Evolutionary conservation across 2,113 vertebrate species (phyloP).

Genomic region (Microtus pennsylvanicus): DNA sequence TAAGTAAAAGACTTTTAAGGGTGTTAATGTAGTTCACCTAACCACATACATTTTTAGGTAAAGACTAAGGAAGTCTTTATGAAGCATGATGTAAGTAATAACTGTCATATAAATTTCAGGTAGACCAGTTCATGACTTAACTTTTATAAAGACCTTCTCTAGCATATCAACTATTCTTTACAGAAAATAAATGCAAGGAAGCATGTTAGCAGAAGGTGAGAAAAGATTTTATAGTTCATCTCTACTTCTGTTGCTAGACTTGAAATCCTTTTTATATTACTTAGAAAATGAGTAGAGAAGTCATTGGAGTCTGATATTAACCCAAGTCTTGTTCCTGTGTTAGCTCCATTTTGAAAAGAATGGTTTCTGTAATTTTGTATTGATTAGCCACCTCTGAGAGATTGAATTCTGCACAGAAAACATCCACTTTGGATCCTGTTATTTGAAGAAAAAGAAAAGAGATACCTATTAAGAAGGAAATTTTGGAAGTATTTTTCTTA

Average conservation of each 20-base stretch:
- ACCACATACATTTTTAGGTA: neutral
- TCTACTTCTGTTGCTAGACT: conserved; percentile 42
- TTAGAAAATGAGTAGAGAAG: conserved; percentile 55
- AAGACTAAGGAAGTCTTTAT: neutral
- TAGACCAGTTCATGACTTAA: neutral
- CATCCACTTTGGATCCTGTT: neutral
- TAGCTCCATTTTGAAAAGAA: conserved; percentile 33
- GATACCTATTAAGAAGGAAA: neutral
- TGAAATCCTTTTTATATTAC: conserved; percentile 63
- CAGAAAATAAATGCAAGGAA: neutral
- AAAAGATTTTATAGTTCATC: conserved; percentile 53
- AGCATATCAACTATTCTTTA: conserved; percentile 39
- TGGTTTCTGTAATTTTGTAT: neutral
- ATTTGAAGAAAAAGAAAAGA: conserved; percentile 3
- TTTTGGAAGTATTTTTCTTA: neutral
- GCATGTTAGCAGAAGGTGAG: neutral
- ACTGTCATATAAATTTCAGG: neutral
- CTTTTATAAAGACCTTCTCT: neutral
- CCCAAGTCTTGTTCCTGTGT: neutral
- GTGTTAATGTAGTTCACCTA: neutral
- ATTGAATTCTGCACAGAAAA: conserved; percentile 25
- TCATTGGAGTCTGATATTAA: conserved; percentile 66
- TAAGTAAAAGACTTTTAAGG: neutral
- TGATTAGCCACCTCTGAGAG: conserved; percentile 61
- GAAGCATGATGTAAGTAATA: neutral